phyloP scores from a whole-genome alignment of 2,113 vertebrate species.

The Hepsetus odoe region DNA sequence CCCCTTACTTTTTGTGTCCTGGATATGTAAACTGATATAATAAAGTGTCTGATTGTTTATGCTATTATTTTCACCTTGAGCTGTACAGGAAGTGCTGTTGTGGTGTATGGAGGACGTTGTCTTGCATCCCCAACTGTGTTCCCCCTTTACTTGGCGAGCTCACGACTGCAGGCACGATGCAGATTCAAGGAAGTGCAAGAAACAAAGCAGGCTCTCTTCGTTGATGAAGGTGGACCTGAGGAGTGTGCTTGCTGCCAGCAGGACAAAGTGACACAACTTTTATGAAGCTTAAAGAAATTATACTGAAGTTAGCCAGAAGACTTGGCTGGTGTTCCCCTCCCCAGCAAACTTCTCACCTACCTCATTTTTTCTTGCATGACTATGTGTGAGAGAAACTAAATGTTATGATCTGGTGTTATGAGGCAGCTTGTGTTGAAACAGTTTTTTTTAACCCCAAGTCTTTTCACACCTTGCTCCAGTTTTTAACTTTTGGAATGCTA shows the following conservation, averaged over 20 bases:
- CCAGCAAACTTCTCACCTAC: slow-evolving; percentile 42
- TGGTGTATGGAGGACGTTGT: slow-evolving; percentile 61
- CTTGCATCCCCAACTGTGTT: slow-evolving; percentile 31
- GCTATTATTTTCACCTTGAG: slow-evolving; percentile 91
- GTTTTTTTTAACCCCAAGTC: background rate
- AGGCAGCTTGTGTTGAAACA: slow-evolving; percentile 27
- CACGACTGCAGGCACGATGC: slow-evolving; percentile 39
- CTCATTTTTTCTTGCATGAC: slow-evolving; percentile 23
- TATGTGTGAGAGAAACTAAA: slow-evolving; percentile 30
- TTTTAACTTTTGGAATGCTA: slow-evolving; percentile 10
- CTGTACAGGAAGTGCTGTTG: slow-evolving; percentile 65
- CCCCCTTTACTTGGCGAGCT: slow-evolving; percentile 29
- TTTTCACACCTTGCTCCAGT: slow-evolving; percentile 39
- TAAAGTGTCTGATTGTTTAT: slow-evolving; percentile 89
- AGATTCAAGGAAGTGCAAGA: slow-evolving; percentile 43
- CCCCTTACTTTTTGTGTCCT: slow-evolving; percentile 80
- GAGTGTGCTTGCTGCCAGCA: slow-evolving; percentile 41
- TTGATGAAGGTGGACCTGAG: slow-evolving; percentile 52
- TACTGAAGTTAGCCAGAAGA: slow-evolving; percentile 28
- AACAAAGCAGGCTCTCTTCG: slow-evolving; percentile 56
- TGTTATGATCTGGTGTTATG: slow-evolving; percentile 35
- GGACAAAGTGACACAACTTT: slow-evolving; percentile 47
- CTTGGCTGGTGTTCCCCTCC: slow-evolving; percentile 29
- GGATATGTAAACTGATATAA: slow-evolving; percentile 93
- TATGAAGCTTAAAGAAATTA: slow-evolving; percentile 38